Base-by-base conservation (phyloP, 2,113 vertebrate genomes). In the Leptobrachium leishanense region DNA sequence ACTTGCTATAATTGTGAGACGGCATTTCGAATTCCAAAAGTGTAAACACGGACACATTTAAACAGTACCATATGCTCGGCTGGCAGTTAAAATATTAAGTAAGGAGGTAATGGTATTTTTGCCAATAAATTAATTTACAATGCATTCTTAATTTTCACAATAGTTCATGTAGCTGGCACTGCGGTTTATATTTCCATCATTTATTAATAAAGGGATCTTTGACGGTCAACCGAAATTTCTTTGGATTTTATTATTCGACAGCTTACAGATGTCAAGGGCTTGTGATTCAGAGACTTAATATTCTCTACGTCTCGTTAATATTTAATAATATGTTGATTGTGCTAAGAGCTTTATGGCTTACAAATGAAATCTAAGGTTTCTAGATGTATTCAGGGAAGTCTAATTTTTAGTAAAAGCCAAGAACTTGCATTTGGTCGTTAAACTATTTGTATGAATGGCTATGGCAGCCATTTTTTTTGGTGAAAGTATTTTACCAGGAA, bases 1-100 rank as follows among this genome's bases (percentile, higher is more conserved):
- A 88, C 86, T 85, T 87, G 88, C 87, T 82, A 84, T 93, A 92
- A 94, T 92, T 93, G 89, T 87, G 88, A 91, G 89, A 89, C 87
- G 74, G 86, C 84, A 54, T 83, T 88, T 83, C 6, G 77, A 87
- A 88, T 90, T 91, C 91, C 91, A 92, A 90, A 93, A 90, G 90
- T 84, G 89, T 91, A 89, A 93, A 93, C 89, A 90, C 86, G 90
- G 87, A 90, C 87, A 85, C 41, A 0, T 87, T 90, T 94, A 93
- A 94, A 75, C 86, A 90, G 88, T 91, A 92, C 85, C 92, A 93
- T 88, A 92, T 94, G 92, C 88, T 57, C 77, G 65, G 85, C 81
- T 0, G 71, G 83, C 89, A 88, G 79, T 63, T 82, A 85, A 86
- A 84, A 86, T 78, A 76, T 85, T 82, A 83, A 88, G 72, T 2